Conservation (phyloP, 1,140 invertebrate species). For the Octopus sinensis region DNA sequence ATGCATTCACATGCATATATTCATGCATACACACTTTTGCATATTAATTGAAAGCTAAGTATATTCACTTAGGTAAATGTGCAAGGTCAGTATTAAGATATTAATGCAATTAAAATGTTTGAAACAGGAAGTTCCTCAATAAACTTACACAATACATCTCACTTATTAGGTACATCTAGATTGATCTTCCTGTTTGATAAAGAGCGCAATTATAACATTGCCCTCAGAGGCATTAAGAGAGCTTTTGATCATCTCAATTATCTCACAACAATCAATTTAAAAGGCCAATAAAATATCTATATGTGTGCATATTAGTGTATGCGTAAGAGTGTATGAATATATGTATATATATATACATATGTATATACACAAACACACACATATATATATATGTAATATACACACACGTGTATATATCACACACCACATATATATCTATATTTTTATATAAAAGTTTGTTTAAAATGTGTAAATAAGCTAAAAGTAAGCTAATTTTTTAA, state of each 20-base stretch:
- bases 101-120: no score
- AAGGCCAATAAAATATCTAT: no score
- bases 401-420: background rate
- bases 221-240: no score
- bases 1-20: background rate
- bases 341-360: background rate
- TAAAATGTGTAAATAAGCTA: no score
- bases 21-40: background rate
- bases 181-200: no score
- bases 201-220: no score
- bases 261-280: no score
- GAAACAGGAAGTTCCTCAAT: no score
- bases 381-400: background rate
- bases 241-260: no score
- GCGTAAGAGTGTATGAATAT: background rate
- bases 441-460: background rate
- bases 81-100: background rate
- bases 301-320: background rate
- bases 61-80: slow-evolving; percentile 1
- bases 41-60: background rate
- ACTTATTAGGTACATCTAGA: no score
- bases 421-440: background rate
- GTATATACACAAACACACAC: background rate
- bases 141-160: no score
- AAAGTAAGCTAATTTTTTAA: no score